Percentiles rank a stretch among this genome's conserved stretches.
Conservation (phyloP, 2,797 vertebrate genomes). For the Ctenochaetus hawaiiensis region DNA sequence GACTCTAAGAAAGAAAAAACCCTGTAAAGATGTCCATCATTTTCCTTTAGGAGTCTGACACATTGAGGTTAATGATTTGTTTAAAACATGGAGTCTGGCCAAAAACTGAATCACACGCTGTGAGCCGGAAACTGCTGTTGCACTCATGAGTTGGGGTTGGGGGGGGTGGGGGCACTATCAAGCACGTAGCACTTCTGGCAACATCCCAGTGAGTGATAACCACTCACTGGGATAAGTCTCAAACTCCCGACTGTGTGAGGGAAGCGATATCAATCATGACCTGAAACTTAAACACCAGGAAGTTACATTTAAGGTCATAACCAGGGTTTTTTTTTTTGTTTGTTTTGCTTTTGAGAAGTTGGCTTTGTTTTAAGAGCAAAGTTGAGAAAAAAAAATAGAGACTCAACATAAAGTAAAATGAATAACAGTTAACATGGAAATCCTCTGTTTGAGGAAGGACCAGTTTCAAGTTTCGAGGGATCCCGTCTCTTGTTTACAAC, state of each 20-base stretch:
- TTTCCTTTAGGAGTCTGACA: constrained; percentile 10
- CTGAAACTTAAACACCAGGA: constrained; percentile 8
- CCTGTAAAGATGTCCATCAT: not conserved
- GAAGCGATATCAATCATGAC: not conserved
- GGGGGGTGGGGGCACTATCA: not conserved
- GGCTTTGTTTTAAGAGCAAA: not conserved
- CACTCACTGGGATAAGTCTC: not conserved
- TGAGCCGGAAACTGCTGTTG: constrained; percentile 29
- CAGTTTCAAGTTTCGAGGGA: not conserved
- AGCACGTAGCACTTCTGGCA: constrained; percentile 38
- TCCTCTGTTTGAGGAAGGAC: not conserved
- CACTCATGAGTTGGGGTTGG: not conserved
- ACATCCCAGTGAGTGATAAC: constrained; percentile 7
- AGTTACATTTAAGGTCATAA: not conserved
- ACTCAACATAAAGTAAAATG: not conserved
- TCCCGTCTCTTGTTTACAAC: not conserved
- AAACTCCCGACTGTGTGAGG: not conserved
- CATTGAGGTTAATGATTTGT: constrained; percentile 41
- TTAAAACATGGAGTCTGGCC: constrained; percentile 15
- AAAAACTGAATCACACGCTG: constrained; percentile 22
- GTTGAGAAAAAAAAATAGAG: not conserved
- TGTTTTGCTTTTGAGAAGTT: not conserved
- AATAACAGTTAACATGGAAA: no score
- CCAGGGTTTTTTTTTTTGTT: no score
- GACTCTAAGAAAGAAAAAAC: not conserved